Base-by-base conservation (phyloP, 2,888 invertebrate species). In the Glaucopsyche alexis region DNA sequence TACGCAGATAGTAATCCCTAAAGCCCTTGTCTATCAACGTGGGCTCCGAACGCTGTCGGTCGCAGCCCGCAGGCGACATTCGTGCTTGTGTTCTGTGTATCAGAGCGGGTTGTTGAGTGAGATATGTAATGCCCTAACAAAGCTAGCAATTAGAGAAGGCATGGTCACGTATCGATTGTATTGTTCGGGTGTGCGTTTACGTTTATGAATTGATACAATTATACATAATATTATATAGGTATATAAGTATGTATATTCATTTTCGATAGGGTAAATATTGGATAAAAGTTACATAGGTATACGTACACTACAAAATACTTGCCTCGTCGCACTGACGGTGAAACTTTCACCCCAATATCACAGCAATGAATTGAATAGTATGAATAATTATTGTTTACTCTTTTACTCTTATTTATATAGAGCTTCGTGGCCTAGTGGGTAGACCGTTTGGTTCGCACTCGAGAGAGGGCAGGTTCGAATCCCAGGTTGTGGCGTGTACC, bases 111-210 rank as follows among this genome's bases (percentile, higher is more conserved):
- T 67, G 49, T 47, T 71, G 49, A n/a, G 50, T 66, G 65, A n/a
- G n/a, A 42, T 9, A 8, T 60, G n/a, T 29, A 69, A 74, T 74
- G 60, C 72, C 67, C 67, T 42, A 29, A 72, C 75, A 75, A 72
- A 75, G 73, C 74, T 74, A 73, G 74, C 78, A 79, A 79, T 79
- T 78, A 77, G 76, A 70, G 72, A 70, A 72, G 72, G 73, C 71
- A 72, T 49, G 74, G 74, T 72, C 76, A 79, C 74, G 71, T 81
- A 85, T 86, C 82, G 86, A 85, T 84, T 82, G 78, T 77, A 78
- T 81, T 80, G 84, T 82, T 80, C 75, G 76, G 77, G 76, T 77
- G 79, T 81, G 80, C 77, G 79, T 76, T 73, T 72, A 72, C 19
- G 72, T 71, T n/a, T n/a, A n/a, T n/a, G n/a, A n/a, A 67, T 65